Evolutionary conservation across 2,113 vertebrate genomes (phyloP), one percentile per base, ranked within the genome.

Genomic region (Anser cygnoides): DNA sequence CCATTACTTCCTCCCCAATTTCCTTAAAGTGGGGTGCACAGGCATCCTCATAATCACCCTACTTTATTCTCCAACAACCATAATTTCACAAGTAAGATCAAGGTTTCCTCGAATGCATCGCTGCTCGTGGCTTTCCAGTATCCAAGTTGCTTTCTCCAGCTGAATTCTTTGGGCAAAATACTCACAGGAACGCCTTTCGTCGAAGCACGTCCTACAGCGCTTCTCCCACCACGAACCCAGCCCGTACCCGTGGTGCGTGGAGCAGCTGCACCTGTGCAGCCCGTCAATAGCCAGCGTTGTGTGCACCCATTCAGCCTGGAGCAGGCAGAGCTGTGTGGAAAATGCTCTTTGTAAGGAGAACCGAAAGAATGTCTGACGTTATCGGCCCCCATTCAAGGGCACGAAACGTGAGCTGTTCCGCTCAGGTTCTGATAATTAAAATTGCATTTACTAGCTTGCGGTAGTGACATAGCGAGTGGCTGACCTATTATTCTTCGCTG

Each of bases 31-130:
- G 3, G 25, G n/a, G 3, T 25, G 3, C 10, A 2, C 20, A 7
- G 7, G 2, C 6, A 4, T 31, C 26, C 46, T 74, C 1, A 0
- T 3, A 55, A 17, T 14, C 7, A 3, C 4, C 3, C 6, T 37
- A 4, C 17, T 84, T 75, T 63, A 54, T 52, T 44, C 11, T 5
- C 15, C 37, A 49, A 1, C 57, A 59, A 12, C 31, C 41, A 10
- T 4, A 66, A 33, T 87, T 46, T 16, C 29, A 50, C 10, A 31
- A 16, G 8, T 29, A 0, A 8, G 63, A n/a, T 21, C 7, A 31
- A 58, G 31, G 29, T 58, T 33, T 21, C 33, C 29, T 20, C 8
- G 33, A 20, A 33, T 9, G n/a, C 21, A 13, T 26, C 21, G 28
- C 29, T 41, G 28, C 26, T 37, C 1, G 8, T 57, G n/a, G 5